These are phyloP conservation scores for Gymnocypris eckloni DNA, from an alignment of 2,797 vertebrate species.

Conservation along the genomic window DNA sequence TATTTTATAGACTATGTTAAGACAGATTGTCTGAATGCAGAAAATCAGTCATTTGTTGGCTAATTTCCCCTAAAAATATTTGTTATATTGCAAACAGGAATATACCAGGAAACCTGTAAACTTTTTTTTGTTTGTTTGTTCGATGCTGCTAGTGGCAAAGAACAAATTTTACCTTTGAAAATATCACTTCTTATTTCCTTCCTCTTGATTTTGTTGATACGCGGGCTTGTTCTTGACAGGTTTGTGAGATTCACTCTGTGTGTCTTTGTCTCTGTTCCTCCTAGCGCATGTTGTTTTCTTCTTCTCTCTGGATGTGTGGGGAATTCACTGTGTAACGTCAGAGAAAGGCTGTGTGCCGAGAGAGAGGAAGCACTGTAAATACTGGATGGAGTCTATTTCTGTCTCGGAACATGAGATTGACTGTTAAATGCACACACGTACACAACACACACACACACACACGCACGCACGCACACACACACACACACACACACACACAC, in stretches of 20 bases:
- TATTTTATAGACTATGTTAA: not conserved
- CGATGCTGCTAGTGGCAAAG: not conserved
- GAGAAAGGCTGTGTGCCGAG: slow-evolving; percentile 2
- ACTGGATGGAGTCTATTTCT: slow-evolving; percentile 65
- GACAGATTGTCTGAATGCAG: no score
- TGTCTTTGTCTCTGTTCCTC: slow-evolving; percentile 26
- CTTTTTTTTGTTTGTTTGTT: not conserved
- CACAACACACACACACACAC: not conserved
- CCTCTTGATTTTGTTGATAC: slow-evolving; percentile 8
- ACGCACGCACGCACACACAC: no score
- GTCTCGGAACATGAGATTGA: slow-evolving; percentile 45
- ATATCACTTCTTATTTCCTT: not conserved
- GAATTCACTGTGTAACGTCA: slow-evolving; percentile 25
- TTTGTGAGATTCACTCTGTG: not conserved
- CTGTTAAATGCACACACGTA: slow-evolving; percentile 18
- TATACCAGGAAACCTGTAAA: not conserved
- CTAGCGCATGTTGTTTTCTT: not conserved
- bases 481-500: no score
- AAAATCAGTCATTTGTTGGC: not conserved
- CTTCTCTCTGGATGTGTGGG: slow-evolving; percentile 22
- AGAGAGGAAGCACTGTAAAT: slow-evolving; percentile 48
- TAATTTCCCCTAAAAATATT: not conserved
- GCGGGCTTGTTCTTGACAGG: not conserved
- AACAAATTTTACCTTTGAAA: not conserved
- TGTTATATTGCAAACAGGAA: not conserved